A percentile compares a stretch with the other conserved stretches of the same genome.
Conservation (phyloP, 1,140 invertebrate genomes). For the Venustaconcha ellipsiformis region DNA sequence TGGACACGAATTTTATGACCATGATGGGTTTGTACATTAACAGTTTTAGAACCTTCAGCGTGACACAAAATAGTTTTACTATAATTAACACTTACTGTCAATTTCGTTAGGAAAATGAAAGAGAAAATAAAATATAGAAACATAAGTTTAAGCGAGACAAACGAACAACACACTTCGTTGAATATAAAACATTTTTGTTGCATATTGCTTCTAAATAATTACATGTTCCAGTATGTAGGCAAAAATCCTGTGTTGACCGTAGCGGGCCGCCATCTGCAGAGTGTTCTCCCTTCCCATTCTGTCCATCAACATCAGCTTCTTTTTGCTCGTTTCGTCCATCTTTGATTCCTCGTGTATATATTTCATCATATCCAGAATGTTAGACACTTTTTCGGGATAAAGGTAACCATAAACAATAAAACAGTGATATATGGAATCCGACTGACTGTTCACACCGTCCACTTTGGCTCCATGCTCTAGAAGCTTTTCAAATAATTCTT, state of each 20-base stretch:
- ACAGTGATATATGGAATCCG: slow-evolving; percentile 48
- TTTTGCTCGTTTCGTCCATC: slow-evolving; percentile 5
- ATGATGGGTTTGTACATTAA: too few species aligned
- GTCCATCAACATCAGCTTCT: slow-evolving; percentile 46
- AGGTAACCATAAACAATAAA: slow-evolving; percentile 34
- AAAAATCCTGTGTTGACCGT: slow-evolving; percentile 41
- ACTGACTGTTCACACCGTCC: slow-evolving; percentile 29
- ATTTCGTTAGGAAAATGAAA: too few species aligned
- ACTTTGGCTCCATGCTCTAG: slow-evolving; percentile 32
- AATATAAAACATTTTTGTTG: too few species aligned
- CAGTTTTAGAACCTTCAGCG: too few species aligned
- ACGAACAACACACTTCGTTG: too few species aligned
- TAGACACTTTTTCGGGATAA: slow-evolving; percentile 39
- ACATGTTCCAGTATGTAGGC: slow-evolving; percentile 41
- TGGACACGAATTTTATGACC: too few species aligned
- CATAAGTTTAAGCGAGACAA: too few species aligned
- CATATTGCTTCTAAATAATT: slow-evolving; percentile 20
- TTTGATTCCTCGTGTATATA: slow-evolving; percentile 22
- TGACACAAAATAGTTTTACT: too few species aligned
- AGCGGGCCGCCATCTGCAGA: slow-evolving; percentile 41
- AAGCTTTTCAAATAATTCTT: slow-evolving; percentile 37
- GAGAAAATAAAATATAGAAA: too few species aligned
- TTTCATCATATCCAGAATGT: slow-evolving; percentile 35
- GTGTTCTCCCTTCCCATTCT: slow-evolving; percentile 39
- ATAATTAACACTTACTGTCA: too few species aligned